Percentiles rank a stretch among this genome's conserved stretches.
Evolutionary conservation across 2,113 vertebrate species (phyloP).

Genomic region (Nannobrachium achirus): DNA sequence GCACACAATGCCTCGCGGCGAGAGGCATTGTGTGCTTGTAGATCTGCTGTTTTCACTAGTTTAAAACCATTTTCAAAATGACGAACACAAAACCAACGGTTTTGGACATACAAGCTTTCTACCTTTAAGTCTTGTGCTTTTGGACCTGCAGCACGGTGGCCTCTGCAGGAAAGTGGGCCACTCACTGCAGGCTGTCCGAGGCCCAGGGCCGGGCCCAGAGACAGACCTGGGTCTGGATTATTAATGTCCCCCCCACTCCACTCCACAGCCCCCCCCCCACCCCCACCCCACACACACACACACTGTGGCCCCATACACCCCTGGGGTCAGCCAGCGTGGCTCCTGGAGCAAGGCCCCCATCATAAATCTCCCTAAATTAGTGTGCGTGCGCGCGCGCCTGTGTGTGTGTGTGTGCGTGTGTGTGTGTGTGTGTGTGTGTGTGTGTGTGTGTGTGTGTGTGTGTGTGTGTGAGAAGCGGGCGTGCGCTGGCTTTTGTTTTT

Average conservation of each 20-base stretch:
- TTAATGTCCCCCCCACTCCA: slow-evolving; percentile 92
- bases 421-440: slow-evolving; percentile 31
- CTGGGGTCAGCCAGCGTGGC: slow-evolving; percentile 90
- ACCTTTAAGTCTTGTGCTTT: too few relatives aligned
- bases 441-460: slow-evolving; percentile 18
- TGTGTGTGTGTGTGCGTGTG: slow-evolving; percentile 28
- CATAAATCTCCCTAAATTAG: slow-evolving; percentile 98
- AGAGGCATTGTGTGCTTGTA: too few relatives aligned
- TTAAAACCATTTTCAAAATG: too few relatives aligned
- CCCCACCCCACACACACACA: neutral
- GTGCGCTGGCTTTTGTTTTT: too few relatives aligned
- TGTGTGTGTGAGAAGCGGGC: too few relatives aligned
- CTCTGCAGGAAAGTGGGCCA: slow-evolving; percentile 65
- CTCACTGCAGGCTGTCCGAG: slow-evolving; percentile 65
- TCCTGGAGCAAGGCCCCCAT: slow-evolving; percentile 87
- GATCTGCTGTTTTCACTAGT: too few relatives aligned
- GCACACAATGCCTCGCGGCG: too few relatives aligned
- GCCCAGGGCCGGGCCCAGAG: slow-evolving; percentile 65
- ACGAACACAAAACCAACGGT: too few relatives aligned
- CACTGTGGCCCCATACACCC: slow-evolving; percentile 80
- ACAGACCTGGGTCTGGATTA: slow-evolving; percentile 84
- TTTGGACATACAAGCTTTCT: too few relatives aligned
- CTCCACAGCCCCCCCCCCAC: slow-evolving; percentile 69
- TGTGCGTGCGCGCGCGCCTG: slow-evolving; percentile 51
- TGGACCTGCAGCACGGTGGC: too few relatives aligned